phyloP scores from a whole-genome alignment of 2,113 vertebrate genomes.

The Paradoxurus hermaphroditus region DNA sequence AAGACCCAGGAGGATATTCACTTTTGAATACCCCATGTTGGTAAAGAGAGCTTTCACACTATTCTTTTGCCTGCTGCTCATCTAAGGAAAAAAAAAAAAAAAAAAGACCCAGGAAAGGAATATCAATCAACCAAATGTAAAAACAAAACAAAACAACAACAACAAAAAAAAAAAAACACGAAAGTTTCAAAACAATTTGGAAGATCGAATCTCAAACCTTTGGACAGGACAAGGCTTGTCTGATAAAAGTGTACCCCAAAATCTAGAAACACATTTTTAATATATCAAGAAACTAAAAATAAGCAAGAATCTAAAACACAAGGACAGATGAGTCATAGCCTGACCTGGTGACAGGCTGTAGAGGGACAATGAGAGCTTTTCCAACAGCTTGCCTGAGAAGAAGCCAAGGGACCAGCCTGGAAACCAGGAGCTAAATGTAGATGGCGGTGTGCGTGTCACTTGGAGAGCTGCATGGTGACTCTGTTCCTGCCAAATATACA shows the following conservation, averaged over 20 bases:
- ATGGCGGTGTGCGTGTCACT: not conserved
- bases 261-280: not conserved
- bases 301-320: not conserved
- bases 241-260: not conserved
- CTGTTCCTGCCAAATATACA: constrained; percentile 14
- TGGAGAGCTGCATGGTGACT: not conserved
- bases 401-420: constrained; percentile 7
- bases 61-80: too few relatives aligned
- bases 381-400: constrained; percentile 11
- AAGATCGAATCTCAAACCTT: not conserved
- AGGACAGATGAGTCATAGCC: not conserved
- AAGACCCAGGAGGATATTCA: not conserved
- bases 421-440: not conserved
- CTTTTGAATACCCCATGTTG: too few relatives aligned
- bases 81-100: too few relatives aligned
- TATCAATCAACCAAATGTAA: not conserved
- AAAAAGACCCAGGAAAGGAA: not conserved
- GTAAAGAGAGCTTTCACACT: too few relatives aligned
- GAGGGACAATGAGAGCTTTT: not conserved
- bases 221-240: not conserved
- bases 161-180: too few relatives aligned
- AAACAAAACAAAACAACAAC: not conserved
- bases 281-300: not conserved
- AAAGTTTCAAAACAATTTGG: not conserved
- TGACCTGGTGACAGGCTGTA: not conserved